A percentile compares a stretch with the other conserved stretches of the same genome.
Evolutionary conservation across 2,113 vertebrate species (phyloP).

Genomic region (Corydoras sp.): DNA sequence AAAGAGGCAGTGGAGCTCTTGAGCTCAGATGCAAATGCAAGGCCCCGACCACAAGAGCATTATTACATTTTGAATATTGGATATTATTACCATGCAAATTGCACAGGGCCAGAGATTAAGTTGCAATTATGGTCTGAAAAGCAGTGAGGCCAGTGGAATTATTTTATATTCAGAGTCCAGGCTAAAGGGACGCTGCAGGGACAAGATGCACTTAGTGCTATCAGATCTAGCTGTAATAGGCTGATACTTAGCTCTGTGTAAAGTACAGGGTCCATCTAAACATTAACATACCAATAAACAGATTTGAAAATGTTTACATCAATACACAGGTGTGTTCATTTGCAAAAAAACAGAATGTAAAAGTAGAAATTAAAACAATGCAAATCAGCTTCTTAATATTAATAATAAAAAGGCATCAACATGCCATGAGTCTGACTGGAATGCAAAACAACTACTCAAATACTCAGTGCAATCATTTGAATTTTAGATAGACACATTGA

Average conservation of each 20-base stretch:
- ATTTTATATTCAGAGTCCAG: constrained; percentile 31
- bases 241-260: constrained; percentile 14
- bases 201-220: constrained; percentile 36
- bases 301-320: too few species aligned
- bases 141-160: constrained; percentile 32
- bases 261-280: not conserved
- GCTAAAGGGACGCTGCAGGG: constrained; percentile 10
- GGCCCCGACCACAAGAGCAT: constrained; percentile 34
- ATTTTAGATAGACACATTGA: too few species aligned
- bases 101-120: constrained; percentile 45
- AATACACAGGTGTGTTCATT: too few species aligned
- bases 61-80: constrained; percentile 46
- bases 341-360: too few species aligned
- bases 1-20: constrained; percentile 23
- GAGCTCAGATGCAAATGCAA: constrained; percentile 35
- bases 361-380: too few species aligned
- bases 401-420: too few species aligned
- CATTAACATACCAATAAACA: not conserved
- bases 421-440: too few species aligned
- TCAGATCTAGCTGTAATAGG: constrained; percentile 30
- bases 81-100: constrained; percentile 49
- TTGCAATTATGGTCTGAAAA: constrained; percentile 47
- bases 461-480: too few species aligned
- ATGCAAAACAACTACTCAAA: too few species aligned
- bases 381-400: too few species aligned